Evolutionary conservation across 2,113 vertebrate genomes (phyloP), one percentile per base, ranked within the genome.

Genomic region (Anguilla rostrata): DNA sequence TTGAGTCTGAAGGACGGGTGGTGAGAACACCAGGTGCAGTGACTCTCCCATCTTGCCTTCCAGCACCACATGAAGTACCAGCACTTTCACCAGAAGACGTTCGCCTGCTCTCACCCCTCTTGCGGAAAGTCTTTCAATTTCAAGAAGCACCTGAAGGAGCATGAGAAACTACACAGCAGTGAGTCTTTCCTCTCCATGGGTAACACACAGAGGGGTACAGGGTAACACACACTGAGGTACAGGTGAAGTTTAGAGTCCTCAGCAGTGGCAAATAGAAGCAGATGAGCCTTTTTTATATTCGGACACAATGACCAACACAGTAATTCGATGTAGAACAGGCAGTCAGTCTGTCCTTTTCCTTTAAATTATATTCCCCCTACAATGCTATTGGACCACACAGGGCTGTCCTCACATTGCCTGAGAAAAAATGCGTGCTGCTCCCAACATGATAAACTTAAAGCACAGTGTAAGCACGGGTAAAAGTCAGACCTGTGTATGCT

Each of bases 81-180:
- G 87, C 95, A 96, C 1, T 90, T 96, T 86, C 96, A 96, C 81
- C 96, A 96, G 92, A 96, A 96, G 88, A 96, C 94, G 0, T 97
- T 97, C 88, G 87, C 92, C 81, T 97, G 97, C 88, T 94, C 95
- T 0, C 93, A 95, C 84, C 92, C 95, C 0, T 90, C 90, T 22
- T 95, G 95, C 0, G 90, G 96, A 11, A 97, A 96, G 86, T 95
- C 96, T 63, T 97, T 97, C 93, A 96, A 97, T 92, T 97, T 96
- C 60, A 95, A 95, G 88, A 95, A 97, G 82, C 96, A 97, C 87
- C 93, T 97, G 86, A 97, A 96, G 90, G 95, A 96, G 39, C 96
- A 96, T 0, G 93, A 95, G 87, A 96, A 96, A 56, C 90, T 95
- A 56, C 96, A 97, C 87, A 96, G 95, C 1, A 93, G 95, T 96